Conservation (phyloP, 2,113 vertebrate species). For the Dasyornis broadbenti region DNA sequence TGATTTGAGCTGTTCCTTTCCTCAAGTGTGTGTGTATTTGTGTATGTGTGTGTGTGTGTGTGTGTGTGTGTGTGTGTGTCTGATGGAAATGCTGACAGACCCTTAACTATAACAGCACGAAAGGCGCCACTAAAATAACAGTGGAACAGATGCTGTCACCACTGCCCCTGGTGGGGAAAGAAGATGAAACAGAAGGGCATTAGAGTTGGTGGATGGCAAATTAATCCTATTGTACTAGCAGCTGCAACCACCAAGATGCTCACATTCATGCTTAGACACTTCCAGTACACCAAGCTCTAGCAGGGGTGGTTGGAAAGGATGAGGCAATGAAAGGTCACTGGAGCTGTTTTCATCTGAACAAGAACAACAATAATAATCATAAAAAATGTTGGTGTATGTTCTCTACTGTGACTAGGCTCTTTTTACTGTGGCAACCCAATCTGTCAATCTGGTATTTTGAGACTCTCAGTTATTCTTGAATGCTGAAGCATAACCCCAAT, state of each 20-base stretch:
- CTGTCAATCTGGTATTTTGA: background rate
- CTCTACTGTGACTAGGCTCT: background rate
- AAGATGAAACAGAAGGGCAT: conserved; percentile 77
- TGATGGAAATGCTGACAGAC: conserved; percentile 62
- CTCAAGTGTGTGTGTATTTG: background rate
- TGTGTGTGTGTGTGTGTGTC: background rate
- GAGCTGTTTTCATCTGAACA: conserved; percentile 48
- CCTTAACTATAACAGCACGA: conserved; percentile 61
- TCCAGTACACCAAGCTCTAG: conserved; percentile 56
- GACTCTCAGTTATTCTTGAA: background rate
- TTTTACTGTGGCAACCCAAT: background rate
- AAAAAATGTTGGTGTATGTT: background rate
- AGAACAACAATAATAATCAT: background rate
- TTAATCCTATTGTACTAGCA: conserved; percentile 71
- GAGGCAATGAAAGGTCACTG: conserved; percentile 64
- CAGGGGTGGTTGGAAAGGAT: conserved; percentile 54
- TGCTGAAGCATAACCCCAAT: background rate
- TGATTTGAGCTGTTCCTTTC: background rate
- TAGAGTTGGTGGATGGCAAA: conserved; percentile 71
- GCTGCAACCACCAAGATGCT: conserved; percentile 56
- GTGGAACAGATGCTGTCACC: conserved; percentile 74
- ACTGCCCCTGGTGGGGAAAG: conserved; percentile 76
- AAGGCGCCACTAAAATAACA: conserved; percentile 69
- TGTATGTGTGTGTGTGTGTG: background rate
- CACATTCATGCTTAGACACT: conserved; percentile 53